Evolutionary conservation across 2,797 vertebrate species (phyloP).

Genomic region (Artibeus lituratus): DNA sequence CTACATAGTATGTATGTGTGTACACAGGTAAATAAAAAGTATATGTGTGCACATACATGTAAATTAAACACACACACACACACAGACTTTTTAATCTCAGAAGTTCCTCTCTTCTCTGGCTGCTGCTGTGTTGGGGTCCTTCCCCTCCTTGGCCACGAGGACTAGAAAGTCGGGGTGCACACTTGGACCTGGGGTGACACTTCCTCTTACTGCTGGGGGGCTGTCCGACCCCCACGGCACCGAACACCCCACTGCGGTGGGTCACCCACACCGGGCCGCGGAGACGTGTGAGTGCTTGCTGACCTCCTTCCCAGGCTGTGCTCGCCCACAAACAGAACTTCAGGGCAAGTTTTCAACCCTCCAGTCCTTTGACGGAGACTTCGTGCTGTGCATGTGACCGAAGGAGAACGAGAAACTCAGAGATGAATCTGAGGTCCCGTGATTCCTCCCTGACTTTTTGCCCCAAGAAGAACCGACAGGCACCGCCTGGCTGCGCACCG

Average conservation of each 20-base stretch:
- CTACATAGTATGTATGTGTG: no score
- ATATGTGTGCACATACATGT: fast-evolving
- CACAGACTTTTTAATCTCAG: background rate
- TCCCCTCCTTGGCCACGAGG: background rate
- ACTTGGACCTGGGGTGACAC: fast-evolving
- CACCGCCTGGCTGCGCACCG: no score
- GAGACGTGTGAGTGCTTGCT: fast-evolving
- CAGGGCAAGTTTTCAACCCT: fast-evolving
- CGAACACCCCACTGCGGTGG: fast-evolving
- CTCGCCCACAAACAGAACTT: fast-evolving
- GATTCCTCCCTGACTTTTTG: background rate
- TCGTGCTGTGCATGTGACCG: background rate
- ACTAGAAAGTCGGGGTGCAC: fast-evolving
- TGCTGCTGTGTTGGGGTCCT: background rate
- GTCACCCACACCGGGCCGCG: no score
- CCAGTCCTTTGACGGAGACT: fast-evolving
- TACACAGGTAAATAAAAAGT: background rate
- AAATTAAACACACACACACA: background rate
- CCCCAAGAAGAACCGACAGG: fast-evolving
- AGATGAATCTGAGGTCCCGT: no score
- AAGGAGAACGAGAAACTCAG: background rate
- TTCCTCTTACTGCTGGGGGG: background rate
- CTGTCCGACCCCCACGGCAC: fast-evolving
- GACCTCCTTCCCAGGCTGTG: fast-evolving
- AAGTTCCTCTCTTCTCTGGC: background rate